Base-by-base conservation (phyloP, 1,140 invertebrate species). In the Zaprionus inermis region DNA sequence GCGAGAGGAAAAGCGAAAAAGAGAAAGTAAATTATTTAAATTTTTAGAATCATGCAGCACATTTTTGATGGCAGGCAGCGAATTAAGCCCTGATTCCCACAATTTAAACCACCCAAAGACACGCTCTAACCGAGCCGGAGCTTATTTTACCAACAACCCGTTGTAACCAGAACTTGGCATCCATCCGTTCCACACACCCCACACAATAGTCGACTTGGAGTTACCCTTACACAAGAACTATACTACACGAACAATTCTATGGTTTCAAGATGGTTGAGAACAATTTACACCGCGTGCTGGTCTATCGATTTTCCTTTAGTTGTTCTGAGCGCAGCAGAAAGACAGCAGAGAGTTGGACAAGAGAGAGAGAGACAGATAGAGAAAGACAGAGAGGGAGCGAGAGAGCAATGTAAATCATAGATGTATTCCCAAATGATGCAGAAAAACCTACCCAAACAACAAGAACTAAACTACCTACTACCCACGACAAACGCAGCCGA, bases 191-290 rank as follows among this genome's bases (percentile, higher is more conserved):
- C 54, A 78, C 56, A 58, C 56, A 69, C 55, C 46, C 58, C 71
- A 75, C 59, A 72, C 58, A 69, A 58, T 55, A 72, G 70, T 46
- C 67, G 28, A 57, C 41, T 63, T 74, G 59, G 28, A 41, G 55
- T 32, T 52, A 41, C 18, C 68, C 55, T 52, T 28, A 28, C 64
- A 63, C 55, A 54, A 46, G 61, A 61, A 72, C 38, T 14, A 63
- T 28, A 41, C 69, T 73, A 80, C 81, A 79, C 68, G 59, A 84
- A 72, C 46, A 84, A 89, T 89, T 88, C 85, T 89, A 89, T 89
- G 84, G 84, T 89, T 89, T 89, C 84, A 89, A 89, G 79, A 89
- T 78, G 84, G 84, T 89, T 89, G 84, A 89, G 80, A 89, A 81
- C 77, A 83, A 80, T 86, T 81, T 61, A 76, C 28, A 60, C 7